Conservation (phyloP, 2,113 vertebrate genomes). For the Vireo altiloquus region DNA sequence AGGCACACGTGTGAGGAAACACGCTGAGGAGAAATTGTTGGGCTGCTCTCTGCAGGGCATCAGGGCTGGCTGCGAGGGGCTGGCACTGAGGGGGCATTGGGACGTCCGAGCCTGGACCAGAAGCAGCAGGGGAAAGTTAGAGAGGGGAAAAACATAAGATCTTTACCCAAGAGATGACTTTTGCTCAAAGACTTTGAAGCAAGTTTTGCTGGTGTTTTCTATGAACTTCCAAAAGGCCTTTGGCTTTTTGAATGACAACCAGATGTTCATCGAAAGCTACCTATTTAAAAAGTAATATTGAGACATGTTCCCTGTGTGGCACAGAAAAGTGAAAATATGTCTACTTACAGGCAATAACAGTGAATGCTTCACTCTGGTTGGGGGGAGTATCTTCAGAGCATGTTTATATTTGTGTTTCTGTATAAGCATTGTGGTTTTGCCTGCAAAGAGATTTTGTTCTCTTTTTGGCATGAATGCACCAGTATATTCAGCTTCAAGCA, state of each 20-base stretch:
- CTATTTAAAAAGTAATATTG: not conserved
- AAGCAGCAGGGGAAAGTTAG: not conserved
- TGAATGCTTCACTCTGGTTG: not conserved
- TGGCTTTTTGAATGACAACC: not conserved
- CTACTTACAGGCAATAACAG: not conserved
- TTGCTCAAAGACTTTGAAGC: not conserved
- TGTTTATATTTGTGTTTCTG: not conserved
- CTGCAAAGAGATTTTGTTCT: not conserved
- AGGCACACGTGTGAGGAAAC: accelerated
- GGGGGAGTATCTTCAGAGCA: not conserved
- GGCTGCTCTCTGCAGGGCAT: not conserved
- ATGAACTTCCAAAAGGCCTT: not conserved
- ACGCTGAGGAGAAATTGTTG: accelerated
- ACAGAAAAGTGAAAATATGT: not conserved
- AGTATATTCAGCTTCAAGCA: constrained; percentile 11
- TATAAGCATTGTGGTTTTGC: not conserved
- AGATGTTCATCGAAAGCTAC: not conserved
- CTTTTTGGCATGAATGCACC: not conserved
- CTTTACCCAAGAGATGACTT: not conserved
- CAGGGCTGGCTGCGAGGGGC: accelerated
- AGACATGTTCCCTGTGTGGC: not conserved
- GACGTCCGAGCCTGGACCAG: not conserved
- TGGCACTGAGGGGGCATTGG: not conserved
- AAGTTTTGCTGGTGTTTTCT: not conserved
- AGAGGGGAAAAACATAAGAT: not conserved